Evolutionary conservation across 92 coral and sea anemone genomes (phyloP), one percentile per base, ranked within the genome.

Genomic region (Blastomussa wellsi): DNA sequence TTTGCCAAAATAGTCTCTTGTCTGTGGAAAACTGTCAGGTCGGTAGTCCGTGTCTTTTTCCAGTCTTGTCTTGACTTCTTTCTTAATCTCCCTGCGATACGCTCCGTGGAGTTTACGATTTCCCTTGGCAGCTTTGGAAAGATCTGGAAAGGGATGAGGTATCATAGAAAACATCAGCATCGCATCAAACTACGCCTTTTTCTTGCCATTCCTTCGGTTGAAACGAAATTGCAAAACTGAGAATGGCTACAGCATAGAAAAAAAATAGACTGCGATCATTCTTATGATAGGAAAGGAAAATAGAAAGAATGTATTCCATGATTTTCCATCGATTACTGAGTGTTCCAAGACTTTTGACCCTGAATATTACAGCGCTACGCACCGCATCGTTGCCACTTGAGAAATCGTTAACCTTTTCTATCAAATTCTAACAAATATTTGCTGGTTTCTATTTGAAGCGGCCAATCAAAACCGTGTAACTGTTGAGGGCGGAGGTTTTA

Each of bases 21-120:
- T 93, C 32, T 91, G 88, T 0, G 99, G 99, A 67, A 96, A 96
- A 62, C 93, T 92, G 44, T 96, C 97, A 0, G 97, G 91, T 0
- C 82, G 85, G 79, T 94, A 96, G 87, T 96, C 99, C 0, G 92
- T 68, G 88, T 96, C 99, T 39, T 83, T 93, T 19, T 91, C 90
- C 7, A 93, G 94, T 22, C 97, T 89, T 68, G 90, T 82, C 77
- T 88, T 88, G 7, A 96, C 97, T 80, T 94, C 94, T 39, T 86
- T 89, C 59, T 94, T 81, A 39, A 96, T 92, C 79, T 96, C 99
- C 37, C 87, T 87, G 38, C 96, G 95, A 78, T 88, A 96, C 2
- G 91, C 94, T 37, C 87, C 86, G 48, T 93, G 96, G 13, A 96
- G 89, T 10, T 81, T 88, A 14, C 76, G 85, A 60, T 93, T 93